Evolutionary conservation across 37 sponge, comb jelly and placozoan genomes (phyloP), one percentile per base, ranked within the genome.

Genomic region (Hormiphora californensis): DNA sequence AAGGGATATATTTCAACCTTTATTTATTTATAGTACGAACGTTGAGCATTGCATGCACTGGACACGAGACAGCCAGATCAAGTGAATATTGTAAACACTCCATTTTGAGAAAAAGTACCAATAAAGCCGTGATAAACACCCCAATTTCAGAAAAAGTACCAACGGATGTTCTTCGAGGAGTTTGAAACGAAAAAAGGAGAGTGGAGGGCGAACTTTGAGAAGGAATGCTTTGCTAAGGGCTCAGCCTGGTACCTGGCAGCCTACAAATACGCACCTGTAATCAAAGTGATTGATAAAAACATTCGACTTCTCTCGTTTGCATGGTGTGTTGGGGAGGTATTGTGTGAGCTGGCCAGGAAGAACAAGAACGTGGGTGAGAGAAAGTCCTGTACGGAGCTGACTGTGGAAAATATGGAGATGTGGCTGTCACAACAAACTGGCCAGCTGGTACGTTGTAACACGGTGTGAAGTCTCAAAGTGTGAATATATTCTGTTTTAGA

Each of bases 261-360:
- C 4, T 65, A 65, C 67, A 65, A 65, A 31, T 65, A 65, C 67
- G n/a, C n/a, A n/a, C n/a, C n/a, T n/a, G n/a, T n/a, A n/a, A n/a
- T n/a, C n/a, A n/a, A n/a, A n/a, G 28, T 65, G 31, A 17, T 1
- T 15, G 37, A 65, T 8, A 38, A 38, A 7, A 28, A 21, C 4
- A 33, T 32, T 11, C 32, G 35, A 38, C 67, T 65, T 5, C 67
- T 65, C 33, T 65, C 67, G 9, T 65, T 65, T 33, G 38, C 67
- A 36, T 65, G 67, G 67, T 65, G 67, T 33, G 67, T 65, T 39
- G 35, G 67, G 11, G 67, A 65, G 67, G 67, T 65, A 28, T 28
- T 65, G 3, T 65, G 67, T 65, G 67, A 65, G 37, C 4, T 65
- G 3, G 67, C 28, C 1, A 65, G 35, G 37, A 38, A 21, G 9